phyloP scores from a whole-genome alignment of 2,888 invertebrate genomes.

The Platycheirus albimanus region DNA sequence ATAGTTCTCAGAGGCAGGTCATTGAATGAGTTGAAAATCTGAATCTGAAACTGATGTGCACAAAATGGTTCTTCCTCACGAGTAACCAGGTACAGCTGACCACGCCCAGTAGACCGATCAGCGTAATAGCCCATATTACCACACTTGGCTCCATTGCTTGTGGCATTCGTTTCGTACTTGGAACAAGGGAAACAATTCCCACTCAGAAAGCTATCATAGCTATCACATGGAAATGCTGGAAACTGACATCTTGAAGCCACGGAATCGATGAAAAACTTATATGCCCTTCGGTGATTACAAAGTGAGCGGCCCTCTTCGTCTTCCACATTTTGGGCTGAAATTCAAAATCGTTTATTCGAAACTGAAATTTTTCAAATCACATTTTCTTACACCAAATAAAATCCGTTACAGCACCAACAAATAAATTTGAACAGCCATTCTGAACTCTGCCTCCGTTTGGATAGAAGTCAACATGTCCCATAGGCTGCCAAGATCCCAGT shows the following conservation, averaged over 20 bases:
- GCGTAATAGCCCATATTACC: slow-evolving; percentile 98
- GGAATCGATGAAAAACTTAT: slow-evolving; percentile 97
- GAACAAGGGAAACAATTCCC: slow-evolving; percentile 90
- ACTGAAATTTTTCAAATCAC: background rate
- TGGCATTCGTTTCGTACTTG: slow-evolving; percentile 78
- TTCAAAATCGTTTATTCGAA: background rate
- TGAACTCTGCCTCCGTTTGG: slow-evolving; percentile 96
- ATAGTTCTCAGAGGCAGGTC: slow-evolving; percentile 85
- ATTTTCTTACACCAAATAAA: slow-evolving; percentile 90
- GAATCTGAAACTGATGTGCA: slow-evolving; percentile 94
- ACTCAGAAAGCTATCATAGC: slow-evolving; percentile 92
- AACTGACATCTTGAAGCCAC: slow-evolving; percentile 95
- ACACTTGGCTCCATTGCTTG: slow-evolving; percentile 84
- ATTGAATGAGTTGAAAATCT: slow-evolving; percentile 89
- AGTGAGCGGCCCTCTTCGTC: slow-evolving; percentile 93
- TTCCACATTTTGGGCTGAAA: slow-evolving; percentile 86
- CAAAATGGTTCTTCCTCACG: slow-evolving; percentile 96
- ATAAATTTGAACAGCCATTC: slow-evolving; percentile 95
- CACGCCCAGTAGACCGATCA: slow-evolving; percentile 91
- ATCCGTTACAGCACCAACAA: slow-evolving; percentile 95
- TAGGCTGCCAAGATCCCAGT: slow-evolving; percentile 92
- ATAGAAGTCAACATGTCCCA: slow-evolving; percentile 96
- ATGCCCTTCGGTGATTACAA: slow-evolving; percentile 96
- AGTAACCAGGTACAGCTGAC: slow-evolving; percentile 94
- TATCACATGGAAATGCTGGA: slow-evolving; percentile 93